A percentile compares a stretch with the other conserved stretches of the same genome.
These are phyloP conservation scores for Agrotis ipsilon DNA, from an alignment of 2,888 invertebrate species.

Conservation along the genomic window DNA sequence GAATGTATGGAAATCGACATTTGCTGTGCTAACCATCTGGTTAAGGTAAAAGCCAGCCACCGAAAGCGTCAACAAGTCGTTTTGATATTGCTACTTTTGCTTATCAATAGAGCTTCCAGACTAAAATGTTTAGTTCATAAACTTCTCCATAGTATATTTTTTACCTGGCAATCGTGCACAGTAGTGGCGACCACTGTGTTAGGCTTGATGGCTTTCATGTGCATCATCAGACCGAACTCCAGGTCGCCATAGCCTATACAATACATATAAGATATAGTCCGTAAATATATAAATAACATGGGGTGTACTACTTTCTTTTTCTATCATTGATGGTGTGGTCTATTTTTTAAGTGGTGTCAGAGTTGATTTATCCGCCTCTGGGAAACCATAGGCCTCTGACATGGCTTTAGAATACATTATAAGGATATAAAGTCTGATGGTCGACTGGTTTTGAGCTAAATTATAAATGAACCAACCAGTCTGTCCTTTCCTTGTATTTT, in stretches of 20 bases:
- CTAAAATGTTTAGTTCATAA: not conserved
- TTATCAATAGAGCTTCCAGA: too few relatives aligned
- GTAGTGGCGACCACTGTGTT: constrained; percentile 95
- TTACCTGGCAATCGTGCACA: constrained; percentile 96
- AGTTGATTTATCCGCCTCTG: too few relatives aligned
- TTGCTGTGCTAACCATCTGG: too few relatives aligned
- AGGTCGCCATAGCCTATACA: constrained; percentile 94
- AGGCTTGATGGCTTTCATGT: constrained; percentile 94
- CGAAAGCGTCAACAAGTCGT: too few relatives aligned
- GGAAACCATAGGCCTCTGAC: too few relatives aligned
- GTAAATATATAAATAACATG: not conserved
- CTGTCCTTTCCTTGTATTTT: not conserved
- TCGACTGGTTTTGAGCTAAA: not conserved
- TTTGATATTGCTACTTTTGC: too few relatives aligned
- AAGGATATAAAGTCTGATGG: too few relatives aligned
- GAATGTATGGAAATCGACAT: too few relatives aligned
- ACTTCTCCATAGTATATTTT: constrained; percentile 23
- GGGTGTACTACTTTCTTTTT: not conserved
- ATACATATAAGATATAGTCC: constrained; percentile 46
- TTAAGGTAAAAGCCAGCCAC: too few relatives aligned
- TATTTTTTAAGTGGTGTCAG: too few relatives aligned
- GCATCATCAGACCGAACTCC: constrained; percentile 95
- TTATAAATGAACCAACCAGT: not conserved
- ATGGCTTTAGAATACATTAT: too few relatives aligned
- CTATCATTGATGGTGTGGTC: too few relatives aligned